Percentiles rank a stretch among this genome's conserved stretches.
These are phyloP conservation scores for Synergus itoensis DNA, from an alignment of 2,888 invertebrate genomes.

Conservation along the genomic window DNA sequence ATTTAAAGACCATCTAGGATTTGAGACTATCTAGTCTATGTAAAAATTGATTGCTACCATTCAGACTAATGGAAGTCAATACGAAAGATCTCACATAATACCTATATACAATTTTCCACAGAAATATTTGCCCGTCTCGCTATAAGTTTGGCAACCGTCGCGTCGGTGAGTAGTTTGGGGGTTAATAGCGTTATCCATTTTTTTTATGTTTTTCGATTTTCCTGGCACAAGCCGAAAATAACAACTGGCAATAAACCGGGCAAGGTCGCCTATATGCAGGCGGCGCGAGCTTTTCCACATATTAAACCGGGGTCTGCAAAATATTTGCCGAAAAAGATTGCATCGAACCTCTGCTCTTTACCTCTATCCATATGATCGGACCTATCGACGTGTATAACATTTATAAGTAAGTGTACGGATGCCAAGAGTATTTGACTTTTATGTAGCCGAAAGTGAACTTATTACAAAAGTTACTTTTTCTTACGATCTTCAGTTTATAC, in stretches of 20 bases:
- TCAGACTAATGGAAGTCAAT: neutral
- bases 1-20: neutral
- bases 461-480: too few species aligned
- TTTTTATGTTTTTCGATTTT: slow-evolving; percentile 41
- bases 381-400: slow-evolving; percentile 35
- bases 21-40: neutral
- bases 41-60: neutral
- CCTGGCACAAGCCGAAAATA: slow-evolving; percentile 63
- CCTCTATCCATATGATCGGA: slow-evolving; percentile 46
- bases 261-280: slow-evolving; percentile 54
- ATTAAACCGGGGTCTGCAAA: slow-evolving; percentile 63
- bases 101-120: neutral
- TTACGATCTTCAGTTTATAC: too few species aligned
- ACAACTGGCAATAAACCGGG: slow-evolving; percentile 73
- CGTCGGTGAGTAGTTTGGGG: slow-evolving; percentile 34
- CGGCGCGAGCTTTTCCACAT: slow-evolving; percentile 70
- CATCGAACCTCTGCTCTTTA: slow-evolving; percentile 51
- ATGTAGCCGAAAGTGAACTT: neutral
- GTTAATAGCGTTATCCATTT: slow-evolving; percentile 43
- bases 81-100: neutral
- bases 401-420: slow-evolving; percentile 32
- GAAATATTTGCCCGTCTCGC: slow-evolving; percentile 11
- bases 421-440: neutral
- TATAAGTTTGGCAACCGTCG: slow-evolving; percentile 33
- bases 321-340: slow-evolving; percentile 53